Evolutionary conservation across 2,797 vertebrate species (phyloP).

Genomic region (Coranthus polyacanthus): DNA sequence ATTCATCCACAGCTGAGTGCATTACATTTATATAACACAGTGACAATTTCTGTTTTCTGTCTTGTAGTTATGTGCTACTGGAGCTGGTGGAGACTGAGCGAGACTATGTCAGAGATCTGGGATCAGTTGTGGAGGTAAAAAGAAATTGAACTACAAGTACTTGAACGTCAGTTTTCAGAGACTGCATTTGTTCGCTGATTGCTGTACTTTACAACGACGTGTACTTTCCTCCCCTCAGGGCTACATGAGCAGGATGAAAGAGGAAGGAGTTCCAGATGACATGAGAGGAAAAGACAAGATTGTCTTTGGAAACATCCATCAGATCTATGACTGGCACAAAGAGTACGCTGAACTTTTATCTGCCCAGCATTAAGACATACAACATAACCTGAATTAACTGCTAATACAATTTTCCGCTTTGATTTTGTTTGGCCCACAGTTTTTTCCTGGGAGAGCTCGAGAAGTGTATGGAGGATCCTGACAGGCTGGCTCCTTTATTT

Average conservation of each 20-base stretch:
- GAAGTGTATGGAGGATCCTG: slow-evolving; percentile 98
- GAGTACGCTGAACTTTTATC: slow-evolving; percentile 84
- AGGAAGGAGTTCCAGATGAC: slow-evolving; percentile 97
- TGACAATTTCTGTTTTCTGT: slow-evolving; percentile 57
- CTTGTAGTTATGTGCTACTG: slow-evolving; percentile 92
- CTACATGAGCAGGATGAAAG: slow-evolving; percentile 98
- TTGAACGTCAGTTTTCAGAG: background rate
- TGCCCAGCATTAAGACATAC: background rate
- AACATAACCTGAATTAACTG: background rate
- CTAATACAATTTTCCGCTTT: background rate
- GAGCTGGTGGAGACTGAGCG: slow-evolving; percentile 97
- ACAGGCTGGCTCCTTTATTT: slow-evolving; percentile 93
- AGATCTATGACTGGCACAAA: slow-evolving; percentile 99
- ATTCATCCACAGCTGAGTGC: slow-evolving; percentile 36
- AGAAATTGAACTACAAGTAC: background rate
- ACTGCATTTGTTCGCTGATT: background rate
- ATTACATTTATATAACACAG: slow-evolving; percentile 17
- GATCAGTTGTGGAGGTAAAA: slow-evolving; percentile 95
- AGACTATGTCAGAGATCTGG: slow-evolving; percentile 96
- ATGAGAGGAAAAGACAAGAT: slow-evolving; percentile 99
- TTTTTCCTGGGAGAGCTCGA: slow-evolving; percentile 97
- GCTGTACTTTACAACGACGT: slow-evolving; percentile 14
- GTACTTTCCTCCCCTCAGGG: slow-evolving; percentile 82
- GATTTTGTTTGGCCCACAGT: slow-evolving; percentile 76
- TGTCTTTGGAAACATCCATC: slow-evolving; percentile 99